Base-by-base conservation (phyloP, 2,113 vertebrate genomes). In the Oreochromis aureus region DNA sequence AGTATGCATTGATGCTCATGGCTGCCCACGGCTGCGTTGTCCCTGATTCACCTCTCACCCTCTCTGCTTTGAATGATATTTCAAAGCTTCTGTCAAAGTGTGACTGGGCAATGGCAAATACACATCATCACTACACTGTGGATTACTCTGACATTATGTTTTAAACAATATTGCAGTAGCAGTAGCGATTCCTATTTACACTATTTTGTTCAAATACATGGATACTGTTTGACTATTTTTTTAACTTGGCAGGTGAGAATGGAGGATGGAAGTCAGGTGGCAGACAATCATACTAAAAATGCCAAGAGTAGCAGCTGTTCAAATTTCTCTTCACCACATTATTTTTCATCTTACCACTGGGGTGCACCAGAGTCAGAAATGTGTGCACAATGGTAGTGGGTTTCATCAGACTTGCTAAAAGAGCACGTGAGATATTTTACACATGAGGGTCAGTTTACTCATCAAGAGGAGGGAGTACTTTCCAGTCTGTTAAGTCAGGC, bases 1-100 rank as follows among this genome's bases (percentile, higher is more conserved):
- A 84, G 88, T 91, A 73, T 83, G 89, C 90, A 90, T 85, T 82
- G 87, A 90, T 92, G 90, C 89, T 80, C 93, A 87, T 56, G 88
- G 80, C 82, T 89, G 90, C 90, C 87, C 86, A 88, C 46, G 63
- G 89, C 83, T 76, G 79, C 22, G 3, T 16, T 85, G 90, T 92
- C 92, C 91, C 84, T 32, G 16, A 18, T 81, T 93, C 90, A 91
- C 91, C 92, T 90, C 69, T 89, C 56, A 63, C 80, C 83, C 41
- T 84, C 80, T 61, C 69, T 18, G 10, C 59, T 81, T 59, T 85
- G 63, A 87, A 69, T 73, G 83, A 92, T 80, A 83, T 89, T 89
- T 86, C 46, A 73, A 16, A 30, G 63, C 39, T 44, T 39, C 73
- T 84, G 80, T 83, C 84, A 84, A 81, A 66, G 19, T 59, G 55